Percentiles rank a stretch among this genome's conserved stretches.
Evolutionary conservation across 1,140 invertebrate genomes (phyloP).

Genomic region (Drosophila nigromelanica): DNA sequence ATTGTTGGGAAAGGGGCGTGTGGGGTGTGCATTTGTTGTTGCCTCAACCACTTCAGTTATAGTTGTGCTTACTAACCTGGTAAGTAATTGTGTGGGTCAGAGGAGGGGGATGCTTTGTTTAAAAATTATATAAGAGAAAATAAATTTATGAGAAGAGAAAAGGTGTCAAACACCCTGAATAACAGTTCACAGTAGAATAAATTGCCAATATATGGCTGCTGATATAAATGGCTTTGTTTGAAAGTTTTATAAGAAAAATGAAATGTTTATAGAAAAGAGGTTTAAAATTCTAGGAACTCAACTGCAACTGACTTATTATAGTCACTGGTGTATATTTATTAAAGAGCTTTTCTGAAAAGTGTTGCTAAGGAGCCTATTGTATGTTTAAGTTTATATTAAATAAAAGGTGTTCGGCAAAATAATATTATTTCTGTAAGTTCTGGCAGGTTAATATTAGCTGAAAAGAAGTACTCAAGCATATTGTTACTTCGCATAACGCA

Average conservation of each 20-base stretch:
- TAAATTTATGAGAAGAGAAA: background rate
- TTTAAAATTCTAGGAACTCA: no score
- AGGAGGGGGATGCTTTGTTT: background rate
- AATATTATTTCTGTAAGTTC: background rate
- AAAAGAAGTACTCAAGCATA: background rate
- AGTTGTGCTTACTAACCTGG: background rate
- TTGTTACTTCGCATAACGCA: background rate
- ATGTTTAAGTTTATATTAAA: background rate
- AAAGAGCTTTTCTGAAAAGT: no score
- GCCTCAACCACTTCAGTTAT: background rate
- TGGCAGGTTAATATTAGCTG: conserved; percentile 17
- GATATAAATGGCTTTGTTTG: no score
- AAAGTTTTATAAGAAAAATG: no score
- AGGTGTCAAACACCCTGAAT: background rate
- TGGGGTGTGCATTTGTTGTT: background rate
- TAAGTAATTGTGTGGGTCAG: background rate
- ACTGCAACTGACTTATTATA: no score
- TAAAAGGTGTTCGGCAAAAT: no score
- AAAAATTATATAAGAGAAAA: background rate
- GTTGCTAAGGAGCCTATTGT: no score
- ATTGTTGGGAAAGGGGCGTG: background rate
- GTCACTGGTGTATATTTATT: background rate
- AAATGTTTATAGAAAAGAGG: no score
- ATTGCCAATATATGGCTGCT: no score
- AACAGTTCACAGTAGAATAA: no score